Evolutionary conservation across 2,797 vertebrate species (phyloP), one percentile per base, ranked within the genome.

Genomic region (Coccyzus lansbergi): DNA sequence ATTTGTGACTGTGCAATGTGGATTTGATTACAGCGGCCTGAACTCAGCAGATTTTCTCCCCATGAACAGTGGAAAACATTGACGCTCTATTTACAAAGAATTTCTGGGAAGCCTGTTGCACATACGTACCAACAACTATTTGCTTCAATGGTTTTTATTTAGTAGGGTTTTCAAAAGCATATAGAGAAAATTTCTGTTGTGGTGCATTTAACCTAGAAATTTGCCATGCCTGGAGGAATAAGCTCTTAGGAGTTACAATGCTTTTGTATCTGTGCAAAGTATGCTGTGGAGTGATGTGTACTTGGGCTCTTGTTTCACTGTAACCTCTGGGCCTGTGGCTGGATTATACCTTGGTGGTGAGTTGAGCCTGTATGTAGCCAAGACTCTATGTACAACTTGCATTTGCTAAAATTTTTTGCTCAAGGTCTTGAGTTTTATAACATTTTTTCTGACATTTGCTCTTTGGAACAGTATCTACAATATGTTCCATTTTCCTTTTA

Each of bases 101-200:
- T 83, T 93, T 95, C 93, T 93, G 91, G 90, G 85, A 95, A 95
- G 63, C 69, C 83, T 91, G 78, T 94, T 95, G 88, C 83, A 89
- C 64, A 55, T 31, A 77, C 15, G 0, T 69, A 91, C 83, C 80
- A 90, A 83, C 86, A 91, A 48, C 67, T 89, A 63, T 76, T 91
- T 74, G 72, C 79, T 83, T 77, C 82, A 58, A 82, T 92, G 83
- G 59, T 55, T 96, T 96, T 86, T 94, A 94, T 92, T 95, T 94
- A 93, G 86, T 28, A 86, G 67, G 33, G 22, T 86, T 95, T 92
- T 67, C 60, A 83, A 95, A 91, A 82, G 65, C 85, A 92, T 34
- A 63, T 53, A 77, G 89, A 93, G 88, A 87, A 92, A 83, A 92
- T 78, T 65, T 82, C 86, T 93, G 56, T 49, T 40, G 31, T 17